Conservation (phyloP, 2,113 vertebrate species). For the Silurus glanis region DNA sequence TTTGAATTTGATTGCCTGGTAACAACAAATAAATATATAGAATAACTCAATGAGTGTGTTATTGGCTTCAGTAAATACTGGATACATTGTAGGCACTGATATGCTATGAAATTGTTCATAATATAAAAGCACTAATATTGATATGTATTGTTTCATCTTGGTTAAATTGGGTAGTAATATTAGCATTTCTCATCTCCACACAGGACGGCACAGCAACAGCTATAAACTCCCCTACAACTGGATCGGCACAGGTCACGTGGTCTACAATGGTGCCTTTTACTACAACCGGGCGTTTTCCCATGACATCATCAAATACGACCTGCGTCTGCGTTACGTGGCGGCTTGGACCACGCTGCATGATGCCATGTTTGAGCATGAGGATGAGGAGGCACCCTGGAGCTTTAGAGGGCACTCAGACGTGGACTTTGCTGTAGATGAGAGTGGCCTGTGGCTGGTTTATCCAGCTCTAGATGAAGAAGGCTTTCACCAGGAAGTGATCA, state of each 20-base stretch:
- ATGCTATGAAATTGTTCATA: not conserved
- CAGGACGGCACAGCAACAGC: conserved; percentile 79
- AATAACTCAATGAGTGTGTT: not conserved
- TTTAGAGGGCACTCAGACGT: conserved; percentile 82
- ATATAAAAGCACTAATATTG: not conserved
- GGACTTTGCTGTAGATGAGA: conserved; percentile 92
- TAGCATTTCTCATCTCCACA: conserved; percentile 8
- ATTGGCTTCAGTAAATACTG: not conserved
- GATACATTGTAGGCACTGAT: not conserved
- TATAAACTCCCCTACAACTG: conserved; percentile 95
- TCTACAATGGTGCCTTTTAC: conserved; percentile 87
- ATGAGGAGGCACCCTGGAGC: conserved; percentile 74
- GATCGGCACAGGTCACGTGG: conserved; percentile 89
- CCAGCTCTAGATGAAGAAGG: conserved; percentile 87
- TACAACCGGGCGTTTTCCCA: conserved; percentile 93
- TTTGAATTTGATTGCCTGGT: not conserved
- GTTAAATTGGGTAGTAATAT: not conserved
- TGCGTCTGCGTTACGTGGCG: conserved; percentile 84
- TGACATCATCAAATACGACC: conserved; percentile 90
- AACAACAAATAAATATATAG: not conserved
- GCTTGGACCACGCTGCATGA: conserved; percentile 92
- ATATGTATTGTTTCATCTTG: not conserved
- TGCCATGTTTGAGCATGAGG: conserved; percentile 82
- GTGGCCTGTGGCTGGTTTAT: conserved; percentile 91
- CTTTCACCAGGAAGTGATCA: conserved; percentile 87